Conservation (phyloP, 1,140 invertebrate genomes). For the Scaptomyza hsui region DNA sequence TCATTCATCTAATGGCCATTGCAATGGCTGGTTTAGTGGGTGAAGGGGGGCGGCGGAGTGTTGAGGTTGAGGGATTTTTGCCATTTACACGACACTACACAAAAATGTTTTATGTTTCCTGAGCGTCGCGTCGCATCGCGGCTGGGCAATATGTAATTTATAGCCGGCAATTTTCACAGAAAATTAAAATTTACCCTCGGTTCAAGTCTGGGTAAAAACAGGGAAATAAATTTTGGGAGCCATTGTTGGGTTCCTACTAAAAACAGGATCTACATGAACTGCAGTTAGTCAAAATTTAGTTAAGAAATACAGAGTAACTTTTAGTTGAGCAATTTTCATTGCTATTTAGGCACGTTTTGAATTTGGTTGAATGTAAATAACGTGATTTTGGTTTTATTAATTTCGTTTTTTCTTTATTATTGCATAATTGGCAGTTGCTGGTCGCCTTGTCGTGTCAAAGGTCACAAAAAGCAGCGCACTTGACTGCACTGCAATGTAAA, state of each 20-base stretch:
- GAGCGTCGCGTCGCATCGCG: constrained; percentile 24
- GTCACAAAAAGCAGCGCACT: constrained; percentile 41
- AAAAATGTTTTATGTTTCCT: constrained; percentile 58
- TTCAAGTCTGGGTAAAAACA: too few species aligned
- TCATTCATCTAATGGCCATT: constrained; percentile 40
- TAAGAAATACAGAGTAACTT: constrained; percentile 1
- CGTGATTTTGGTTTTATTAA: constrained; percentile 60
- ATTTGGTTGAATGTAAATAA: constrained; percentile 46
- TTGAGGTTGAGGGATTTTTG: neutral
- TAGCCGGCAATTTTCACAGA: constrained; percentile 60
- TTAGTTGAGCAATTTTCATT: constrained; percentile 5
- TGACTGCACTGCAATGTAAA: constrained; percentile 22
- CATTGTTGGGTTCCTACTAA: too few species aligned
- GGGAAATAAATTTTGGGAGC: too few species aligned
- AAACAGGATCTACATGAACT: too few species aligned
- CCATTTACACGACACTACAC: constrained; percentile 56
- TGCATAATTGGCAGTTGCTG: constrained; percentile 74
- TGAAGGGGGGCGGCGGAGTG: too few species aligned
- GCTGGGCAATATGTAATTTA: constrained; percentile 59
- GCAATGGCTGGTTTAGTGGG: neutral
- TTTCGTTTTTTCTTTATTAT: constrained; percentile 68
- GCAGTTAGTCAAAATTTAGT: too few species aligned
- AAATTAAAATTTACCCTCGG: constrained; percentile 57
- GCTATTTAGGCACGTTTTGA: constrained; percentile 32
- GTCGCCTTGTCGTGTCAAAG: constrained; percentile 50